phyloP scores from a whole-genome alignment of 2,888 invertebrate species.

The Rhagophthalmus giganteus region DNA sequence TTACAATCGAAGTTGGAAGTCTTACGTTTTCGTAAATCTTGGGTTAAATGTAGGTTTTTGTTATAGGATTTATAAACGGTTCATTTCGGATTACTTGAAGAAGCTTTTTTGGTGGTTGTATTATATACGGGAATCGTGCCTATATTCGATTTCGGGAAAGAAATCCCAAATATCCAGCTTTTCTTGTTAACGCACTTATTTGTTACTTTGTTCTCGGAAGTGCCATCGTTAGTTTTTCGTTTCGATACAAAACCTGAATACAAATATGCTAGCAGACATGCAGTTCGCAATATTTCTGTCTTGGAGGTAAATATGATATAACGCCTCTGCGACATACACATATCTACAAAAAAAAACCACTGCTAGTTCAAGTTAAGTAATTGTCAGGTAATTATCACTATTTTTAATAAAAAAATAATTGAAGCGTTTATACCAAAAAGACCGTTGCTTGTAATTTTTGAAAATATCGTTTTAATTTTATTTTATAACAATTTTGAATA shows the following conservation, averaged over 20 bases:
- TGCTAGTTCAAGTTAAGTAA: no score
- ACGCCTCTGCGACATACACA: no score
- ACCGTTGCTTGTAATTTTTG: no score
- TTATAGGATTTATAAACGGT: slow-evolving; percentile 17
- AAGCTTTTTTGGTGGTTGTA: slow-evolving; percentile 7
- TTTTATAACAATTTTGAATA: no score
- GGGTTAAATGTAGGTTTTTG: slow-evolving; percentile 9
- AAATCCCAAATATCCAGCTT: slow-evolving; percentile 8
- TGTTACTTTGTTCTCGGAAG: slow-evolving; percentile 8
- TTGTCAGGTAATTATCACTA: no score
- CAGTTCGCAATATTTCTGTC: slow-evolving; percentile 19
- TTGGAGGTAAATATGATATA: slow-evolving; percentile 22
- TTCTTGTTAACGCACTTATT: slow-evolving; percentile 6
- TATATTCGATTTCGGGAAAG: slow-evolving; percentile 12
- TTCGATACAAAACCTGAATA: slow-evolving; percentile 1
- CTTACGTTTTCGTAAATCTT: slow-evolving; percentile 9
- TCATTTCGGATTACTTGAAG: slow-evolving; percentile 16
- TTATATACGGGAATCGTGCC: slow-evolving; percentile 15
- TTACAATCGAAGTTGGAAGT: slow-evolving; percentile 6
- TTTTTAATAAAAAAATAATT: no score
- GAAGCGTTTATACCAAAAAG: no score
- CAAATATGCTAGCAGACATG: background rate
- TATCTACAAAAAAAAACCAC: no score
- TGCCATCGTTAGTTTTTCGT: slow-evolving; percentile 7
- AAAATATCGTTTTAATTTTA: no score